Evolutionary conservation across 2,113 vertebrate genomes (phyloP).

Genomic region (Meles meles): DNA sequence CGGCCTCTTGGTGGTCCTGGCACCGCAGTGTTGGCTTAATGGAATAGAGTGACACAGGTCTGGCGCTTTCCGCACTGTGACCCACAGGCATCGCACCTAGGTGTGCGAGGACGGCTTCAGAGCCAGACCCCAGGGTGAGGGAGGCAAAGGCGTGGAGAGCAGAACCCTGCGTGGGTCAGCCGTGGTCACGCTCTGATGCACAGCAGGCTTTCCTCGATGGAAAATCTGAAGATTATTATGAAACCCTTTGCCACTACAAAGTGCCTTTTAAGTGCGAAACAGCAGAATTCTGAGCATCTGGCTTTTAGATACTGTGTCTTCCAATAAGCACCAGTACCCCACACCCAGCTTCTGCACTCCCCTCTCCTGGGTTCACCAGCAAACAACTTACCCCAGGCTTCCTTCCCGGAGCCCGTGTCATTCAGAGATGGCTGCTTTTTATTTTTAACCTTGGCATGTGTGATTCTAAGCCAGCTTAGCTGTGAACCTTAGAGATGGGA

Average conservation of each 20-base stretch:
- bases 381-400: constrained; percentile 7
- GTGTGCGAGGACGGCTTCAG: neutral
- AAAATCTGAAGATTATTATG: neutral
- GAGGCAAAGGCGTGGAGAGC: neutral
- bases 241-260: neutral
- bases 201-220: constrained; percentile 32
- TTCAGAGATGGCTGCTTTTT: constrained; percentile 71
- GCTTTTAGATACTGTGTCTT: neutral
- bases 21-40: neutral
- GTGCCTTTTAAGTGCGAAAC: constrained; percentile 37
- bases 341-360: neutral
- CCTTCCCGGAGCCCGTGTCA: constrained; percentile 44
- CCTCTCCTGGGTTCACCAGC: neutral
- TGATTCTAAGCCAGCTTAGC: constrained; percentile 76
- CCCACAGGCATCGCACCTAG: neutral
- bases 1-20: neutral
- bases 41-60: neutral
- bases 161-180: neutral
- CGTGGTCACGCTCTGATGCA: neutral
- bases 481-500: constrained; percentile 76
- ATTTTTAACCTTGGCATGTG: constrained; percentile 78
- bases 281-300: neutral
- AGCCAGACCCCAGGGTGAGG: neutral
- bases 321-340: neutral
- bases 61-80: neutral